phyloP scores from a whole-genome alignment of 2,888 invertebrate genomes.

The Pomacea canaliculata region DNA sequence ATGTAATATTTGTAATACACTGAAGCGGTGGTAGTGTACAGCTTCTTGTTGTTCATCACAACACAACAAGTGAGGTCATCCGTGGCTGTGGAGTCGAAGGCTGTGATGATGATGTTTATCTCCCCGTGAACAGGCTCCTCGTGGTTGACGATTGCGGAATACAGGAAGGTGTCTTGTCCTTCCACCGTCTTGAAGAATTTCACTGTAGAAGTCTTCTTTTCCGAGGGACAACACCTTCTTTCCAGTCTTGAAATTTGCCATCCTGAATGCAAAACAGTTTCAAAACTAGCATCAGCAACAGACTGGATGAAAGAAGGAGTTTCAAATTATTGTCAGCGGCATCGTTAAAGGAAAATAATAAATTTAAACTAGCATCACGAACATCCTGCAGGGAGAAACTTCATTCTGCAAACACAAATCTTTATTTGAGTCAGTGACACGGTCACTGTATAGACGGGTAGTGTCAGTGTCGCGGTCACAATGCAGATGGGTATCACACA shows the following conservation, averaged over 20 bases:
- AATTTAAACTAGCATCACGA: too few relatives aligned
- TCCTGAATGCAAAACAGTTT: background rate
- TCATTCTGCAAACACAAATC: too few relatives aligned
- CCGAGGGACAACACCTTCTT: background rate
- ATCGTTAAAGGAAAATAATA: too few relatives aligned
- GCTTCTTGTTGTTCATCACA: slow-evolving; percentile 12
- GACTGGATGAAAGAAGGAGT: too few relatives aligned
- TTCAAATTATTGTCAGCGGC: too few relatives aligned
- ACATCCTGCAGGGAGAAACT: too few relatives aligned
- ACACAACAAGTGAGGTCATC: slow-evolving; percentile 26
- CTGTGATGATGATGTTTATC: slow-evolving; percentile 31
- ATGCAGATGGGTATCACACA: too few relatives aligned
- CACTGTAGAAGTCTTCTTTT: background rate
- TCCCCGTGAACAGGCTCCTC: slow-evolving; percentile 16
- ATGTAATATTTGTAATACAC: slow-evolving; percentile 27
- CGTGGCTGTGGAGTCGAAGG: slow-evolving; percentile 17
- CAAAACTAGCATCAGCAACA: background rate
- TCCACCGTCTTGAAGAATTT: slow-evolving; percentile 11
- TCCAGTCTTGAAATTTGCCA: background rate
- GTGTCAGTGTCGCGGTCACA: too few relatives aligned
- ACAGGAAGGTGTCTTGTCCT: slow-evolving; percentile 28
- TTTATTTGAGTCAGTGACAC: too few relatives aligned
- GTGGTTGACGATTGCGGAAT: slow-evolving; percentile 35
- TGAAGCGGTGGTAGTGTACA: slow-evolving; percentile 20
- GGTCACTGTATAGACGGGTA: too few relatives aligned